Base-by-base conservation (phyloP, 64 coral and sea anemone genomes). In the Pocillopora verrucosa region DNA sequence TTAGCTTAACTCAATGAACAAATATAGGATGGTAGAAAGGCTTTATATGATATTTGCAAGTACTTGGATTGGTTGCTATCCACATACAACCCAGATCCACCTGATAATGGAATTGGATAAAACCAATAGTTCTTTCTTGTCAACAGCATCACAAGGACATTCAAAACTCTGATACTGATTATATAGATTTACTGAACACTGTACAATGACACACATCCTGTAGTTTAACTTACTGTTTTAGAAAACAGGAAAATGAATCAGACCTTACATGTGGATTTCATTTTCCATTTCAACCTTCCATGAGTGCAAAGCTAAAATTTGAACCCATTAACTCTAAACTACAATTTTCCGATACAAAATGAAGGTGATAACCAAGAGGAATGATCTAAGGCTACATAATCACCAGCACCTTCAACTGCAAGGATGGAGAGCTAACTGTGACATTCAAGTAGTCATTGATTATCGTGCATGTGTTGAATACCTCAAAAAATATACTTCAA, bases 391-490 rank as follows among this genome's bases (percentile, higher is more conserved):
- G 17, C 74, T 90, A 19, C 82, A 90, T 73, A 83, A 83, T 74
- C 61, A 90, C 77, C 63, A 90, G 65, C 78, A 51, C 17, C 37
- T 83, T 63, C 89, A 75, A 56, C 75, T 89, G 16, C 87, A 89
- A 78, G 87, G 87, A 16, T 89, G 87, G 87, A 76, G 87, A 37
- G 89, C 89, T 37, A 90, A 90, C 68, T 90, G 89, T 90, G 89
- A 82, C 35, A 90, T 90, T 36, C 87, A 89, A 58, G 87, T 89
- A 51, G 87, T 60, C 56, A 89, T 78, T 89, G 87, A 89, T 63
- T 72, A 89, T 56, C 59, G 78, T 89, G 74, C 87, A 60, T 89
- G 87, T 89, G 74, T 77, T 77, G 75, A 89, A 89, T 89, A 89
- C 62, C 87, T 89, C 20, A 61, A 73, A 5, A 89, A 89, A 58